Evolutionary conservation across 2,888 invertebrate genomes (phyloP), one percentile per base, ranked within the genome.

Genomic region (Spisula subtruncata): DNA sequence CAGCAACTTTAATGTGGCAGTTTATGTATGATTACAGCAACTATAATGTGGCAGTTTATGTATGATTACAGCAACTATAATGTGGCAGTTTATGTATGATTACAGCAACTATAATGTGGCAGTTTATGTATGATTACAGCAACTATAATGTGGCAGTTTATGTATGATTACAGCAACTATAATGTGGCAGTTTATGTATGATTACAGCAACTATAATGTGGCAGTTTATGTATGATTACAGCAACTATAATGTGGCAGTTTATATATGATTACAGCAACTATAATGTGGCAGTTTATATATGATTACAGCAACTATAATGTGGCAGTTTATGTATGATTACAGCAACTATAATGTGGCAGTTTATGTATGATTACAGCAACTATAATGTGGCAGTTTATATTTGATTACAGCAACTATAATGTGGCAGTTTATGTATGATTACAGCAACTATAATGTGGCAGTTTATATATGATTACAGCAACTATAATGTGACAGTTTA

Each of bases 181-280:
- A n/a, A n/a, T n/a, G n/a, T n/a, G n/a, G n/a, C n/a, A n/a, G n/a
- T n/a, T n/a, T n/a, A n/a, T n/a, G n/a, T n/a, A n/a, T n/a, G n/a
- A n/a, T n/a, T n/a, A n/a, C n/a, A n/a, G n/a, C n/a, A 75, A 96
- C 97, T 29, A 96, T 96, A 95, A 94, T 96, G 84, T 97, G 96
- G 96, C 94, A 92, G 85, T 71, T 25, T 71, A 32, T 32, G 48
- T 48, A n/a, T 20, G 25, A 79, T 46, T 90, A 16, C 90, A 96
- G 96, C 97, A n/a, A n/a, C n/a, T n/a, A n/a, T n/a, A n/a, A n/a
- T n/a, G n/a, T n/a, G n/a, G n/a, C n/a, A n/a, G n/a, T n/a, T n/a
- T n/a, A n/a, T n/a, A n/a, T n/a, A n/a, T n/a, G n/a, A n/a, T n/a
- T n/a, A n/a, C n/a, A n/a, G n/a, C n/a, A 75, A 96, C 97, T 29